Base-by-base conservation (phyloP, 92 coral and sea anemone genomes). In the Phenganax stokvisi region DNA sequence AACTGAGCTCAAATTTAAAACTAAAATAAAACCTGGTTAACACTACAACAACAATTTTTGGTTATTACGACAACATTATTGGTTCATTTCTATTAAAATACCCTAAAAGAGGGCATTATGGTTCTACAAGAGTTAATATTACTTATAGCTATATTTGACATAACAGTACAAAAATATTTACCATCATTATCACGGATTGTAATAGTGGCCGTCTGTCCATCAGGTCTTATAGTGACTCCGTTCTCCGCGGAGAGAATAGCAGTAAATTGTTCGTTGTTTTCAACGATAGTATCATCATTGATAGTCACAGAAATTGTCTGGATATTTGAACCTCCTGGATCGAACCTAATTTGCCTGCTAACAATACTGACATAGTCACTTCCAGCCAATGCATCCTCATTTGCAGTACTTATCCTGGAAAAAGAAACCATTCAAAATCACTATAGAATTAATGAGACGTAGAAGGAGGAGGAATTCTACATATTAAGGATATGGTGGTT, bases 381-480 rank as follows among this genome's bases (percentile, higher is more conserved):
- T 58, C 70, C 69, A 76, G 65, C 69, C 9, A 29, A 5, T 27
- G 81, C 81, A 76, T 61, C 67, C 1, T 16, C 44, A 10, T 31
- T 17, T 3, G 54, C 12, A 12, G 81, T 76, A 44, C 2, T 76
- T 57, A 76, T 30, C 16, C 81, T 76, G 54, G 13, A 57, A 7
- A 29, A 57, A 30, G 1, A 11, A 57, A 60, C 11, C 12, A 76
- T 12, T 6, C 29, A 10, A 1, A 55, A 7, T n/a, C 30, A 7
- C 7, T 64, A 20, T 5, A 58, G 3, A 64, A 11, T 64, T 10
- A 28, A 44, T 7, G 0, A 20, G 12, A 28, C 10, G 25, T 20
- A 20, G 25, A 0, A 20, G 25, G 25, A 64, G 30, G 47, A 64
- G 3, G 30, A 64, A 28, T 7, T 10, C 60, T 10, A 56, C 4